Evolutionary conservation across 2,888 invertebrate species (phyloP).

Genomic region (Endomychus coccineus): DNA sequence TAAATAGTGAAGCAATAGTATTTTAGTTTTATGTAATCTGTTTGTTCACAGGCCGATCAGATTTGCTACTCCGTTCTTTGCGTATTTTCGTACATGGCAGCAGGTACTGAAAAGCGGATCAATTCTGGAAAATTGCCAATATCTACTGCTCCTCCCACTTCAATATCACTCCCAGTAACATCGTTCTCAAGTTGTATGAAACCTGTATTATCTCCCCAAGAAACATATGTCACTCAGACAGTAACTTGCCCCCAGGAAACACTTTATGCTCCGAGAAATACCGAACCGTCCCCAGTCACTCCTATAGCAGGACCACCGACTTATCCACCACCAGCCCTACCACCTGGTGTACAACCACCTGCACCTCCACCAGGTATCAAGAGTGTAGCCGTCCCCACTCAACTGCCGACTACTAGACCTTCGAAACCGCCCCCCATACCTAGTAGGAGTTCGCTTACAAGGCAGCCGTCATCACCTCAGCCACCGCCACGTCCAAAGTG

Average conservation of each 20-base stretch:
- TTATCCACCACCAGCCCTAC: conserved; percentile 41
- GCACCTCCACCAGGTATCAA: conserved; percentile 34
- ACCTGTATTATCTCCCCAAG: conserved; percentile 19
- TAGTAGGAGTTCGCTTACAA: conserved; percentile 46
- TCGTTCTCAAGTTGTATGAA: conserved; percentile 18
- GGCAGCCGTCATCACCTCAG: conserved; percentile 42
- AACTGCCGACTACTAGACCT: conserved; percentile 31
- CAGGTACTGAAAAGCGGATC: conserved; percentile 69
- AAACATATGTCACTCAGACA: conserved; percentile 7
- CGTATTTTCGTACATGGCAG: conserved; percentile 98
- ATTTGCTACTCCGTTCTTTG: conserved; percentile 99
- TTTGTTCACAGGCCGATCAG: conserved; percentile 99
- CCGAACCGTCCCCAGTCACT: conserved; percentile 36
- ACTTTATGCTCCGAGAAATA: conserved; percentile 14
- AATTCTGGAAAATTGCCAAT: conserved; percentile 28
- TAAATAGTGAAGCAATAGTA: no score
- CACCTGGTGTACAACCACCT: conserved; percentile 39
- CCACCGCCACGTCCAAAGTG: conserved; percentile 42
- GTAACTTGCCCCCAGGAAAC: conserved; percentile 16
- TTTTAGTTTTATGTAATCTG: no score
- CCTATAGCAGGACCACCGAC: conserved; percentile 39
- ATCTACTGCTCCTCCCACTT: conserved; percentile 23
- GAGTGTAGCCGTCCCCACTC: conserved; percentile 31
- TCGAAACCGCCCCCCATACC: conserved; percentile 51
- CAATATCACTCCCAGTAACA: conserved; percentile 16